A percentile compares a stretch with the other conserved stretches of the same genome.
phyloP scores from a whole-genome alignment of 2,113 vertebrate species.

The Cynopterus brachyotis region DNA sequence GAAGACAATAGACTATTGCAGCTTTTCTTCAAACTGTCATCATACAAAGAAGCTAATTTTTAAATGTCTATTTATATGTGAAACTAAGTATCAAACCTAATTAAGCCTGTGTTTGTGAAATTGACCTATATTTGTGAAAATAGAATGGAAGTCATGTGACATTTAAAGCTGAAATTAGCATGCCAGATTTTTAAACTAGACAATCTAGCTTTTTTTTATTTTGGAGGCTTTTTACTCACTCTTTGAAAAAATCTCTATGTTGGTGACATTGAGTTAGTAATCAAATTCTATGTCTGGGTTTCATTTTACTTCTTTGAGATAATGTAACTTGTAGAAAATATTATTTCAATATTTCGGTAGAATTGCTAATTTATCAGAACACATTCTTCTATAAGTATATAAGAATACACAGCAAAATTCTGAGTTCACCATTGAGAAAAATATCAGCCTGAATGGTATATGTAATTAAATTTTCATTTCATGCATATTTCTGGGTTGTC shows the following conservation, averaged over 20 bases:
- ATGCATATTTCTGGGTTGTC: not conserved
- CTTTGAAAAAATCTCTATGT: not conserved
- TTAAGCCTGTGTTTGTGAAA: not conserved
- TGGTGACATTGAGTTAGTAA: not conserved
- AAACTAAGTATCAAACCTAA: not conserved
- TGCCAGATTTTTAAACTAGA: not conserved
- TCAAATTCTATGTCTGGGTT: not conserved
- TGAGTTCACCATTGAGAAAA: not conserved
- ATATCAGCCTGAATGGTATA: not conserved
- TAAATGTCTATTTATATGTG: conserved; percentile 9
- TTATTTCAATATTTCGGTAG: not conserved
- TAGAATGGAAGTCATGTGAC: not conserved
- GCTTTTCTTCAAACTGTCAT: not conserved
- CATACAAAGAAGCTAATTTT: not conserved
- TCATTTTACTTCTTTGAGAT: not conserved
- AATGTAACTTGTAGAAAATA: not conserved
- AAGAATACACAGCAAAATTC: not conserved
- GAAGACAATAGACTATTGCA: not conserved
- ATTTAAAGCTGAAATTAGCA: not conserved
- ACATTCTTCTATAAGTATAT: not conserved
- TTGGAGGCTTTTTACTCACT: not conserved
- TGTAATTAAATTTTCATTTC: not conserved
- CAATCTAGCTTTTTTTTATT: not conserved
- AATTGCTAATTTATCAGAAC: not conserved
- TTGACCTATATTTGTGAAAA: not conserved